Evolutionary conservation across 2,888 invertebrate species (phyloP).

Genomic region (Trachelus troglodyta): DNA sequence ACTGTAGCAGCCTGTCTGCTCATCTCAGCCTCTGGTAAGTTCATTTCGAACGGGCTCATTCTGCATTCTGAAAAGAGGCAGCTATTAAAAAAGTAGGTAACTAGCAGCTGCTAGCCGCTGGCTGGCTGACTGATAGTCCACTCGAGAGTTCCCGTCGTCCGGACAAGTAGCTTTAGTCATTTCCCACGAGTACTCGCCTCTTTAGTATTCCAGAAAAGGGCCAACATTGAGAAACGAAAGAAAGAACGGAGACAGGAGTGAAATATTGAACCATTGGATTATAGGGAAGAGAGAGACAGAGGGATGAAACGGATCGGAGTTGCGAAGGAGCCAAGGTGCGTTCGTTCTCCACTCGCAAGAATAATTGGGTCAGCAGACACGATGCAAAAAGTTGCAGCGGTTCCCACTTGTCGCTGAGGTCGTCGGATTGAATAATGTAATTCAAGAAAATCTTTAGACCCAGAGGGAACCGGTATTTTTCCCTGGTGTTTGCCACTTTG

Average conservation of each 20-base stretch:
- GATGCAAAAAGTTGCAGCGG: background rate
- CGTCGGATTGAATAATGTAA: background rate
- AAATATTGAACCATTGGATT: background rate
- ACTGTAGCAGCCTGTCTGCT: constrained; percentile 42
- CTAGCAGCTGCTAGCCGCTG: background rate
- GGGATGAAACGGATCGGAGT: background rate
- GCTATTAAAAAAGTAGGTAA: background rate
- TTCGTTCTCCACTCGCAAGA: background rate
- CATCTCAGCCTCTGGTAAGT: constrained; percentile 41
- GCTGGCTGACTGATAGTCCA: background rate
- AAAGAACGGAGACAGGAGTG: no score
- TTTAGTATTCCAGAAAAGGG: background rate
- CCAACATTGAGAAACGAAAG: no score
- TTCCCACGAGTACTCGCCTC: background rate
- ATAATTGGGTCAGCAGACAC: background rate
- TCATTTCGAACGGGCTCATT: constrained; percentile 8
- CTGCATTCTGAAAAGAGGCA: background rate
- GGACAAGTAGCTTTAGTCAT: background rate
- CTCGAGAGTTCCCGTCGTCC: background rate
- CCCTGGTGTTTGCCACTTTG: background rate
- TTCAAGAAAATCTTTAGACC: background rate
- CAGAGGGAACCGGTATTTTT: background rate
- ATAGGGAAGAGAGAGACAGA: background rate
- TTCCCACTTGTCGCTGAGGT: background rate
- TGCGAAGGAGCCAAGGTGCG: background rate